These are phyloP conservation scores for Heliconius hewitsoni DNA, from an alignment of 1,140 invertebrate genomes.

Conservation along the genomic window DNA sequence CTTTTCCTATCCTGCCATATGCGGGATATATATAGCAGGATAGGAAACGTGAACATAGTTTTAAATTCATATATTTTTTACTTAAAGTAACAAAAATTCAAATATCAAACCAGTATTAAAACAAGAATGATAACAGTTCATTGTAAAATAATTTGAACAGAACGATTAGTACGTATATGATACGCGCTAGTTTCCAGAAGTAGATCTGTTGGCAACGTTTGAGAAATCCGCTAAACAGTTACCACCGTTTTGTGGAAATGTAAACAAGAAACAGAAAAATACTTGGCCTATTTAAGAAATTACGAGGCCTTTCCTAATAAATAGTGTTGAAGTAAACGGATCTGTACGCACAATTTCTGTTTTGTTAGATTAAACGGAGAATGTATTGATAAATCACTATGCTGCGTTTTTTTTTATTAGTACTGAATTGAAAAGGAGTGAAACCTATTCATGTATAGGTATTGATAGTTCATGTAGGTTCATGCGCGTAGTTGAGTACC, in stretches of 20 bases:
- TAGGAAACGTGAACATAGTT: too few relatives aligned
- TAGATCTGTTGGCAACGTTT: constrained; percentile 26
- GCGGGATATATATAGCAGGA: too few relatives aligned
- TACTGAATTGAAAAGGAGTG: too few relatives aligned
- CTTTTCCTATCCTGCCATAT: too few relatives aligned
- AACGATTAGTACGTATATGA: constrained; percentile 23
- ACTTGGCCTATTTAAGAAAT: constrained; percentile 28
- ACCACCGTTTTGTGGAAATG: constrained; percentile 24
- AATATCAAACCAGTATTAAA: neutral
- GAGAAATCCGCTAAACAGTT: constrained; percentile 30
- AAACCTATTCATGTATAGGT: too few relatives aligned
- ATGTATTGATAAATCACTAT: neutral
- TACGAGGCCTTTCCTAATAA: neutral
- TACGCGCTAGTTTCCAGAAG: constrained; percentile 23
- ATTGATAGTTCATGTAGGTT: too few relatives aligned
- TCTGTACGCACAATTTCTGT: neutral
- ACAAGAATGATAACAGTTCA: neutral
- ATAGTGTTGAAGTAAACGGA: neutral
- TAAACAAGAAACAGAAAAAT: constrained; percentile 28
- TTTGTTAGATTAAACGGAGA: neutral
- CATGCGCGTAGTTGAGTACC: too few relatives aligned
- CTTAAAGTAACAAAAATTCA: neutral
- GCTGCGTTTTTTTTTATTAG: too few relatives aligned
- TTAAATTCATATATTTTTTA: too few relatives aligned
- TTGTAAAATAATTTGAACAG: neutral